Evolutionary conservation across 2,113 vertebrate species (phyloP).

Genomic region (Anolis carolinensis): DNA sequence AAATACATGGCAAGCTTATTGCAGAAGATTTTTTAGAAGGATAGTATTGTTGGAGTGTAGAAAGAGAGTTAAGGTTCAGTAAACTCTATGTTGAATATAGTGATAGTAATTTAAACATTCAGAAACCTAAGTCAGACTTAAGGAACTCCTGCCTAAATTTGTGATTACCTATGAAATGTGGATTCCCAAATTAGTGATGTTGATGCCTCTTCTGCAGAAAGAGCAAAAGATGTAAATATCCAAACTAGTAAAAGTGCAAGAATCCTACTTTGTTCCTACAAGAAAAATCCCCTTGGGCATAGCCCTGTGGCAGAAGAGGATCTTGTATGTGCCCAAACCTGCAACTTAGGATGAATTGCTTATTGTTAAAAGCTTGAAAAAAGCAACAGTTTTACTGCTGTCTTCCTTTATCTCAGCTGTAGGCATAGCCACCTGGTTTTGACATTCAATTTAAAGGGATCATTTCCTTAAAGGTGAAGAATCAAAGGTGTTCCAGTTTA

Average conservation of each 20-base stretch:
- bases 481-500: neutral
- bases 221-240: neutral
- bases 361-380: neutral
- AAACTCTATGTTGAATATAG: neutral
- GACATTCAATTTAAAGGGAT: neutral
- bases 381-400: neutral
- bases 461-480: neutral
- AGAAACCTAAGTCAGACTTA: neutral
- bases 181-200: neutral
- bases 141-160: neutral
- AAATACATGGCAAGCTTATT: neutral
- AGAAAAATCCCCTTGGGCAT: neutral
- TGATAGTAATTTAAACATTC: neutral
- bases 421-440: conserved; percentile 18
- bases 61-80: neutral
- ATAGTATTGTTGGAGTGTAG: neutral
- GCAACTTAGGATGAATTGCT: neutral
- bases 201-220: neutral
- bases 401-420: neutral
- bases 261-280: too few species aligned
- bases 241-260: neutral
- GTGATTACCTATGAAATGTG: neutral
- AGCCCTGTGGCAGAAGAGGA: neutral
- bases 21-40: too few species aligned
- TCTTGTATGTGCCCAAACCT: neutral